Evolutionary conservation across 2,888 invertebrate species (phyloP), one percentile per base, ranked within the genome.

Genomic region (Perizoma affinitatum): DNA sequence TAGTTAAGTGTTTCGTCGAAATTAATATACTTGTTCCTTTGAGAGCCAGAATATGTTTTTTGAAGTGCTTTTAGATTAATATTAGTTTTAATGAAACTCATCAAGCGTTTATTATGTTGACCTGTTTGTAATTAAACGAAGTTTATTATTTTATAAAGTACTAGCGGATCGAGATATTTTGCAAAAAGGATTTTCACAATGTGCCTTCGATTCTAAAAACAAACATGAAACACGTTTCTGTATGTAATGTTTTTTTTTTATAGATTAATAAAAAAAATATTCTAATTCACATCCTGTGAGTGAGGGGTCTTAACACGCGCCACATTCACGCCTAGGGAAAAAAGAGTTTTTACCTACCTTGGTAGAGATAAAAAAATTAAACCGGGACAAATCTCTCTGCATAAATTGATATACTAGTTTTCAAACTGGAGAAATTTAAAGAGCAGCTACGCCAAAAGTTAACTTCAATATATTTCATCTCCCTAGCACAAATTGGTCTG

Each of bases 1-100:
- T 54, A 49, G 50, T 62, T 63, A 55, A 55, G 52, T 45, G 53
- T 47, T 51, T 56, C 52, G 57, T 40, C 53, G 52, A 58, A 52
- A 55, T 58, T 55, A 58, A 52, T 58, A 58, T 58, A 49, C 50
- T 51, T 44, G 40, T 35, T 48, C 52, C 36, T 48, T 38, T 8
- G 47, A 38, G 58, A 45, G 33, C 33, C 5, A 34, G 34, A 10
- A 9, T 54, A 50, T 33, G 57, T 53, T 52, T 51, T 35, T 54
- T 40, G 34, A 35, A 59, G 41, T 49, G 52, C 48, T 48, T 45
- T 48, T 41, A 52, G 51, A 44, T 60, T 59, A 49, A 54, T 60
- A 40, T 50, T 50, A 46, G 54, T 33, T 59, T 49, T 34, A 54
- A 53, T 48, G 22, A 46, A 42, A 41, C 9, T 57, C 11, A 43